A percentile compares a stretch with the other conserved stretches of the same genome.
phyloP scores from a whole-genome alignment of 2,113 vertebrate genomes.

The Dipodomys spectabilis region DNA sequence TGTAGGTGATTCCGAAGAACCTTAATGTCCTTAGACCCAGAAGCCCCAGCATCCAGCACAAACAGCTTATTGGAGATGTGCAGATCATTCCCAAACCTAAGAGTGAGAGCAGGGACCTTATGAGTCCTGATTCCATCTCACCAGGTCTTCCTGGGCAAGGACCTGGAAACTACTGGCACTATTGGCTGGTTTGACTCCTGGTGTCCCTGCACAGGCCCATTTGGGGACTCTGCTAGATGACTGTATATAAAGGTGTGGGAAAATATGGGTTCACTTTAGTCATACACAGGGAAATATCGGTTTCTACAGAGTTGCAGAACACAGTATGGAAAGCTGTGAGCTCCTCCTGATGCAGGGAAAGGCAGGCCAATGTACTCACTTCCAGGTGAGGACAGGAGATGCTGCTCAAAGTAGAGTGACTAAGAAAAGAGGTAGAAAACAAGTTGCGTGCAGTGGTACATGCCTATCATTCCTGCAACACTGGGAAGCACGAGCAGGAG shows the following conservation, averaged over 20 bases:
- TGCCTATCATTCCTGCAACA: too few relatives aligned
- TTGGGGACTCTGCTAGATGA: not conserved
- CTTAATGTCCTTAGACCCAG: slow-evolving; percentile 97
- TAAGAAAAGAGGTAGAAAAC: not conserved
- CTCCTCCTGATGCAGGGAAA: not conserved
- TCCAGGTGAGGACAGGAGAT: not conserved
- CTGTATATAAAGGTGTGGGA: not conserved
- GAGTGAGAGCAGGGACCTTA: not conserved
- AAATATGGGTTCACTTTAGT: fast-evolving
- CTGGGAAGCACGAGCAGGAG: too few relatives aligned
- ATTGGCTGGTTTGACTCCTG: not conserved
- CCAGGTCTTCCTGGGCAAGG: not conserved
- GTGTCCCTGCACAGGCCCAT: not conserved
- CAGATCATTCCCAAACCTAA: slow-evolving; percentile 96
- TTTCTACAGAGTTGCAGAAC: not conserved
- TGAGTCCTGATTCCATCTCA: not conserved
- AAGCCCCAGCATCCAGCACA: slow-evolving; percentile 95
- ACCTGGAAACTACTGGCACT: not conserved
- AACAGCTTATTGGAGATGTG: slow-evolving; percentile 95
- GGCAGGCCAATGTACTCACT: too few relatives aligned
- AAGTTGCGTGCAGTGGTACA: too few relatives aligned
- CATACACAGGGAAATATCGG: fast-evolving
- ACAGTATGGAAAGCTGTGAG: not conserved
- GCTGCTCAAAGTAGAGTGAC: not conserved
- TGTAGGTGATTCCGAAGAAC: slow-evolving; percentile 95